Conservation (phyloP, 2,888 invertebrate species). For the Leucozona laternaria region DNA sequence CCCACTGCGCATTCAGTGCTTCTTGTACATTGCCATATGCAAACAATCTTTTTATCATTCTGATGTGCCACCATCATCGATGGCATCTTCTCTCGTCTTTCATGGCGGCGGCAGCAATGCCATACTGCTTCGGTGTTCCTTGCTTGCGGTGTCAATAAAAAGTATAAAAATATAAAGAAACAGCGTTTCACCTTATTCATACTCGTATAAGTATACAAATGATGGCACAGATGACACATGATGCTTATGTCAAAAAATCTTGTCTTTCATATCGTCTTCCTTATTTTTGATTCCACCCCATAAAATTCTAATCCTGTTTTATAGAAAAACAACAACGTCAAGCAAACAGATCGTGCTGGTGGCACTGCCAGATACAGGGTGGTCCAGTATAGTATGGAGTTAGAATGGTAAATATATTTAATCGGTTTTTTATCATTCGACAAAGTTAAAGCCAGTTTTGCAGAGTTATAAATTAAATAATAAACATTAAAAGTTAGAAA, state of each 20-base stretch:
- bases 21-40: slow-evolving; percentile 50
- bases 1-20: slow-evolving; percentile 55
- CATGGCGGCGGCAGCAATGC: background rate
- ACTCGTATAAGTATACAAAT: slow-evolving; percentile 22
- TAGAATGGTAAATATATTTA: background rate
- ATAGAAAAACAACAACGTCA: slow-evolving; percentile 13
- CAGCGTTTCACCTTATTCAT: slow-evolving; percentile 55
- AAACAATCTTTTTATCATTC: slow-evolving; percentile 68
- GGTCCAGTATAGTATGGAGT: background rate
- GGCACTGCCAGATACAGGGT: background rate
- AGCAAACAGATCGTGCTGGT: slow-evolving; percentile 32
- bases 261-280: slow-evolving; percentile 53
- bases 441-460: no score
- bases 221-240: slow-evolving; percentile 72
- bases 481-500: no score
- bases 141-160: slow-evolving; percentile 68
- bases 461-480: no score
- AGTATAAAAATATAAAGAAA: slow-evolving; percentile 20
- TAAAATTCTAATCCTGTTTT: slow-evolving; percentile 48
- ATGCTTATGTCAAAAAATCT: slow-evolving; percentile 62
- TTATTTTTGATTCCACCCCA: slow-evolving; percentile 61
- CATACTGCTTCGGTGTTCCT: background rate
- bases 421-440: no score
- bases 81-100: slow-evolving; percentile 39
- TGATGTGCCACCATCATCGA: slow-evolving; percentile 41